Evolutionary conservation across 2,888 invertebrate genomes (phyloP), one percentile per base, ranked within the genome.

Genomic region (Ornithoptera priamus): DNA sequence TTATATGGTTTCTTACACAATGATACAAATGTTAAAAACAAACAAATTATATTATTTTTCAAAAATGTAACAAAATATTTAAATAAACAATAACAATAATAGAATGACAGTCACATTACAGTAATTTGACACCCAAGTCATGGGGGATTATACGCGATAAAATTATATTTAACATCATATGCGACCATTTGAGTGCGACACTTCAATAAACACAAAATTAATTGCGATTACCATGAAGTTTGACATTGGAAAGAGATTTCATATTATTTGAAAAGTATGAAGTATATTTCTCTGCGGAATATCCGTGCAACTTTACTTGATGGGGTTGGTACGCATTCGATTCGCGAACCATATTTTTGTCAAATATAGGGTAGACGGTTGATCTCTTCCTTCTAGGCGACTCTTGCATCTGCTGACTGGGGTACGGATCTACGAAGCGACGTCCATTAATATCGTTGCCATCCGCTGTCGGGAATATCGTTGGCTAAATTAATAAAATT

Each of bases 381-480:
- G 91, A 90, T 65, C 92, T 80, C 78, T 91, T 92, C 82, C 85
- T 90, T 64, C 92, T 84, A 7, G 90, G 92, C 10, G 89, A 85
- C 30, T 92, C 92, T 76, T 91, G 92, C 83, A 92, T 85, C 75
- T 89, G 90, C 74, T 89, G 88, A 60, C 80, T 85, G n/a, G 92
- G 91, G 75, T 91, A 92, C 1, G 92, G 90, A 74, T 92, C 92
- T 77, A 92, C 89, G 78, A 87, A 92, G 69, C 92, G 85, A 68
- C 91, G 78, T 74, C 86, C 85, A 71, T 82, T 89, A 84, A 90
- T 86, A 84, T 92, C 90, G 83, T 78, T 90, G 85, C 88, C 89
- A 85, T 92, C 91, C 87, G 86, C 92, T 92, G 90, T 90, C 85
- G 86, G 86, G 85, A 86, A 89, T 85, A 88, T 86, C 82, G 85